Evolutionary conservation across 2,888 invertebrate species (phyloP), one percentile per base, ranked within the genome.

Genomic region (Tenthredo scrophulariae): DNA sequence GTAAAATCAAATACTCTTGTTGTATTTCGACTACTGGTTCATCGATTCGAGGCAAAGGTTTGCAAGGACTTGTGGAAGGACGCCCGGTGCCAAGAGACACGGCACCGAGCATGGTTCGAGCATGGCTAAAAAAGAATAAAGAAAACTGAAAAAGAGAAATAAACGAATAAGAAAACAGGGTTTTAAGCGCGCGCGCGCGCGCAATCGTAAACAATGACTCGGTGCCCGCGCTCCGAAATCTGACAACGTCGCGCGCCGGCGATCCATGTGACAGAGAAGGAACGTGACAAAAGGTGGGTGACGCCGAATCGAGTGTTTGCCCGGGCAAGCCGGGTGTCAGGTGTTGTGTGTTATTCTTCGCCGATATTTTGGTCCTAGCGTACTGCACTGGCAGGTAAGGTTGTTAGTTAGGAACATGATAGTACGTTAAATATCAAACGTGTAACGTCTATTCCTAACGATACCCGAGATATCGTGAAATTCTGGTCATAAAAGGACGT

Each of bases 231-330:
- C 85, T 75, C 74, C 74, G 74, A 83, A 62, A 85, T 84, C 67
- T 84, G 87, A 79, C 87, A 85, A 84, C 86, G 83, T 37, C 43
- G 86, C 85, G 82, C 62, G 33, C 75, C 84, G 83, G 87, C 86
- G 91, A 90, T 92, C 92, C 93, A 93, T 93, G 93, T 93, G 93
- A 93, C 92, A 91, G 91, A 92, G 91, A 91, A 91, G 91, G 92
- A 93, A 91, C 92, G 92, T 92, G 93, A 92, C 92, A 91, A 92
- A 91, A 92, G 92, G 92, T 91, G 92, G 91, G 92, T 92, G 91
- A 92, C 92, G 91, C 91, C 90, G 92, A 91, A 90, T 89, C 91
- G 90, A 91, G 90, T 90, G 91, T 92, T 91, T 91, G 91, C 91
- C 91, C 92, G 91, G 92, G 91, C 92, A 90, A 90, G 91, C 90